Evolutionary conservation across 1,140 invertebrate species (phyloP).

Genomic region (Drosophila saltans): DNA sequence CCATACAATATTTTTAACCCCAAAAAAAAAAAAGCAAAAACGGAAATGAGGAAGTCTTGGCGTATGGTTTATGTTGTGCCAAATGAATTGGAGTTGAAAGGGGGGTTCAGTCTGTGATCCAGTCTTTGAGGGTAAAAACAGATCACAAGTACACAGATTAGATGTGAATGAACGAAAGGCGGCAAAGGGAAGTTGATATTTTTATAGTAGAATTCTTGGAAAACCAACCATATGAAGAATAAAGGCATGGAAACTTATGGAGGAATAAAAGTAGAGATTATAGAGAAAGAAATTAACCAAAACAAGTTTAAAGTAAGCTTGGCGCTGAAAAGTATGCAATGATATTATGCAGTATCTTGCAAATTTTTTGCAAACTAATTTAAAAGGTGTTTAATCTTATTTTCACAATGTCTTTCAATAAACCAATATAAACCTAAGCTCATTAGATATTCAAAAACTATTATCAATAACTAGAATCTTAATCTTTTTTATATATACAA

Average conservation of each 20-base stretch:
- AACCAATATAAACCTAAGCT: slow-evolving; percentile 14
- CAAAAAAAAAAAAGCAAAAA: slow-evolving; percentile 33
- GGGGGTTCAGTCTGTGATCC: slow-evolving; percentile 34
- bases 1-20: slow-evolving; percentile 3
- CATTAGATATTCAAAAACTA: slow-evolving; percentile 47
- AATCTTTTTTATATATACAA: slow-evolving; percentile 48
- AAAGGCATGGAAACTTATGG: neutral
- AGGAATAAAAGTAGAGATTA: neutral
- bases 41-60: slow-evolving; percentile 74
- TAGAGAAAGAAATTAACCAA: neutral
- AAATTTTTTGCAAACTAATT: slow-evolving; percentile 2
- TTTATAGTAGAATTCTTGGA: slow-evolving; percentile 35
- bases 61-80: slow-evolving; percentile 75
- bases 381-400: neutral
- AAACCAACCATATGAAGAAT: neutral
- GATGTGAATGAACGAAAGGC: slow-evolving; percentile 30
- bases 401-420: neutral
- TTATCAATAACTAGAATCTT: slow-evolving; percentile 44
- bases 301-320: neutral
- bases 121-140: slow-evolving; percentile 19
- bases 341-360: neutral
- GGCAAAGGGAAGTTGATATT: slow-evolving; percentile 23
- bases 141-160: slow-evolving; percentile 61
- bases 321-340: slow-evolving; percentile 54
- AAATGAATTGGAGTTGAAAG: slow-evolving; percentile 68